These are phyloP conservation scores for Lepidocyrtinus sp. DNA, from an alignment of 2,888 invertebrate species.

Conservation along the genomic window DNA sequence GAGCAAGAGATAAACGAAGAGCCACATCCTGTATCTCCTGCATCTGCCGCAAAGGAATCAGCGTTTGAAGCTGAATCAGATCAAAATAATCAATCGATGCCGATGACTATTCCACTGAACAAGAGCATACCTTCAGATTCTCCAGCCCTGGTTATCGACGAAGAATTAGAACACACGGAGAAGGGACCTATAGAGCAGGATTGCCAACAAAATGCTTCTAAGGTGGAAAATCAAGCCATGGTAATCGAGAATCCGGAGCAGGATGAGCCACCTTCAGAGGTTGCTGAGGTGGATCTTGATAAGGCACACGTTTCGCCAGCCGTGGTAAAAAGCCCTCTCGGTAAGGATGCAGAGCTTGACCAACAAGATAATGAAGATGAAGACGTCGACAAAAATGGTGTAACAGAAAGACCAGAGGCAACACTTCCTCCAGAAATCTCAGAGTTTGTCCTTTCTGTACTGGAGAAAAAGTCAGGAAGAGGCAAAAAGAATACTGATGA, in stretches of 20 bases:
- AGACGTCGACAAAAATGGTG: neutral
- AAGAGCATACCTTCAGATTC: neutral
- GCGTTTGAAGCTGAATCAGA: neutral
- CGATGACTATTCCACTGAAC: neutral
- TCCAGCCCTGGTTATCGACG: neutral
- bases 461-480: slow-evolving; percentile 15
- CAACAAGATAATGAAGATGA: too few species aligned
- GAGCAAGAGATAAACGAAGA: neutral
- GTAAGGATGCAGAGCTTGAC: too few species aligned
- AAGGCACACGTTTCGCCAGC: too few species aligned
- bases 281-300: too few species aligned
- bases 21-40: neutral
- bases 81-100: neutral
- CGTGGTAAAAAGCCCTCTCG: too few species aligned
- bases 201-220: too few species aligned
- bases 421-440: slow-evolving; percentile 37
- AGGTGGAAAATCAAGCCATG: too few species aligned
- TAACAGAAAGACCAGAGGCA: neutral
- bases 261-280: too few species aligned
- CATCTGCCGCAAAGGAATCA: neutral
- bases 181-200: too few species aligned
- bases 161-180: neutral
- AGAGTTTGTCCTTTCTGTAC: slow-evolving; percentile 32
- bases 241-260: too few species aligned
- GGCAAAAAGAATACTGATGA: slow-evolving; percentile 26